phyloP scores from a whole-genome alignment of 2,797 vertebrate species.

The Myiotriccus ornatus region DNA sequence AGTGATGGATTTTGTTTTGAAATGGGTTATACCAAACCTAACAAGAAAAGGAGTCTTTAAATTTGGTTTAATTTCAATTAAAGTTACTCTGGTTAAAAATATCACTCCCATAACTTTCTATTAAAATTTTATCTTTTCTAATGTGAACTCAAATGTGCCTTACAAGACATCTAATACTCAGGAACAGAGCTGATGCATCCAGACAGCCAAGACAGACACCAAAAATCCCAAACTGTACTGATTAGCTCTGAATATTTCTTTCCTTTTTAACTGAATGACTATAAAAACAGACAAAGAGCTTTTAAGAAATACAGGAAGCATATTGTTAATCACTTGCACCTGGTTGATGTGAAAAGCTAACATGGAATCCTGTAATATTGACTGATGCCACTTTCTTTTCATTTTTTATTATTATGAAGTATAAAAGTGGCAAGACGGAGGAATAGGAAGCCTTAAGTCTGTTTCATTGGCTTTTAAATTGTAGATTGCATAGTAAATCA shows the following conservation, averaged over 20 bases:
- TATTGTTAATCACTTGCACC: slow-evolving; percentile 21
- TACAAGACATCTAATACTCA: background rate
- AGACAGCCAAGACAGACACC: background rate
- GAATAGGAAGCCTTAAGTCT: slow-evolving; percentile 1
- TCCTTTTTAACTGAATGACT: background rate
- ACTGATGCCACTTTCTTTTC: background rate
- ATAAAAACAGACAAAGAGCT: background rate
- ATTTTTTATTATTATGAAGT: slow-evolving; percentile 1
- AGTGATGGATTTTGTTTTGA: slow-evolving; percentile 35
- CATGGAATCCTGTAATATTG: background rate
- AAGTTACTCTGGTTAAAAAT: background rate
- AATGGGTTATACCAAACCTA: background rate
- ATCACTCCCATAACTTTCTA: background rate
- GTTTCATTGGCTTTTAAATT: background rate
- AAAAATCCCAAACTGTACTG: background rate
- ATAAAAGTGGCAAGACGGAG: background rate
- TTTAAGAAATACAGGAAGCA: background rate
- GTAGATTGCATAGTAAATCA: slow-evolving; percentile 11
- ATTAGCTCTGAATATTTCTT: background rate
- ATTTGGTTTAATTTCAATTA: slow-evolving; percentile 4
- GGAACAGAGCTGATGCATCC: background rate
- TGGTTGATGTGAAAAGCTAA: slow-evolving; percentile 27
- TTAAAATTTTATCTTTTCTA: background rate
- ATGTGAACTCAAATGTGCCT: background rate
- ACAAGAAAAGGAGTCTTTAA: background rate